Evolutionary conservation across 2,888 invertebrate genomes (phyloP).

Genomic region (Ganaspis brasiliensis): DNA sequence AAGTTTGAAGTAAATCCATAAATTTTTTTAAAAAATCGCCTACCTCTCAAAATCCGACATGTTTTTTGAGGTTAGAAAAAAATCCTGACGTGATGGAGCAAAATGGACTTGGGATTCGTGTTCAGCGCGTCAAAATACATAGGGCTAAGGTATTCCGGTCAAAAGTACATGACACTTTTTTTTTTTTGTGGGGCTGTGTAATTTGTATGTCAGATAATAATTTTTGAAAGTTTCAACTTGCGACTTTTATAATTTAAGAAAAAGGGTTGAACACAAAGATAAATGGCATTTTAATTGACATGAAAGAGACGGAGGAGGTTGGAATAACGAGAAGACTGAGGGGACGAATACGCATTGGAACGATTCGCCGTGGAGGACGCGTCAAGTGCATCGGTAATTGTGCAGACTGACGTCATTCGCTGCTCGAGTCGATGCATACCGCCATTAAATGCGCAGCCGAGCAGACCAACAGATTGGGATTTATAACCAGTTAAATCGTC

Average conservation of each 20-base stretch:
- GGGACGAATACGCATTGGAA: conserved; percentile 47
- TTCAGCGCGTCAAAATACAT: too few relatives aligned
- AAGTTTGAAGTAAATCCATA: too few relatives aligned
- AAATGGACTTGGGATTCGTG: too few relatives aligned
- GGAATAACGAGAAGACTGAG: background rate
- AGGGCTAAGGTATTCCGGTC: too few relatives aligned
- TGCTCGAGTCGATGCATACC: conserved; percentile 48
- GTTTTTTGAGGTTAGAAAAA: too few relatives aligned
- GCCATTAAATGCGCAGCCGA: conserved; percentile 64
- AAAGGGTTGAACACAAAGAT: conserved; percentile 58
- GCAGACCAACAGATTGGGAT: conserved; percentile 65
- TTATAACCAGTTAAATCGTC: conserved; percentile 56
- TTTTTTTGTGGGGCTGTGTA: too few relatives aligned
- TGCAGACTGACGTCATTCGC: conserved; percentile 62
- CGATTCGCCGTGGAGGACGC: conserved; percentile 61
- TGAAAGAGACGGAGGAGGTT: conserved; percentile 39
- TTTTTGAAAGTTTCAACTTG: background rate
- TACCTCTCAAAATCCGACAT: too few relatives aligned
- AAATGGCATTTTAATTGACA: conserved; percentile 68
- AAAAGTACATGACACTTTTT: too few relatives aligned
- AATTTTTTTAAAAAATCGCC: too few relatives aligned
- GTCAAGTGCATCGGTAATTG: conserved; percentile 70
- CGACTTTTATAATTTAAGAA: conserved; percentile 36
- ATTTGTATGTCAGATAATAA: too few relatives aligned
- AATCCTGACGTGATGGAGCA: too few relatives aligned